These are phyloP conservation scores for Standfussiana lucernea DNA, from an alignment of 2,888 invertebrate genomes.

Conservation along the genomic window DNA sequence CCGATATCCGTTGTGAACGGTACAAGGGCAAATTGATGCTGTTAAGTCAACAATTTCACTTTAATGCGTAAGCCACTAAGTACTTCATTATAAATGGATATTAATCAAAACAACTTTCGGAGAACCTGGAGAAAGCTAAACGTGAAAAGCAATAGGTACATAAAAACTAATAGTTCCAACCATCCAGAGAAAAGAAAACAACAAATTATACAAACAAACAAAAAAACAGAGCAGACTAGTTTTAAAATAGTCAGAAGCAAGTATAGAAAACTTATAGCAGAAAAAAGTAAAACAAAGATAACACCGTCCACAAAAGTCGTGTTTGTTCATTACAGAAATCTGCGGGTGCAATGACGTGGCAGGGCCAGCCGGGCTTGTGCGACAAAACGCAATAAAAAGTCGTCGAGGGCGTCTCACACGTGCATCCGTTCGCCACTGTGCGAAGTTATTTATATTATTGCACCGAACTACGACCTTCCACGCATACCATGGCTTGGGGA, in stretches of 20 bases:
- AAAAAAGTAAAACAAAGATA: slow-evolving; percentile 63
- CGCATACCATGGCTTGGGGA: slow-evolving; percentile 43
- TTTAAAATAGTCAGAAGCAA: background rate
- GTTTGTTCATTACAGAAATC: slow-evolving; percentile 71
- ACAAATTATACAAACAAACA: background rate
- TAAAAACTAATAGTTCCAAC: no score
- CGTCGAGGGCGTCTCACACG: slow-evolving; percentile 85
- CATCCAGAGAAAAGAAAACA: background rate
- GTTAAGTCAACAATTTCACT: slow-evolving; percentile 28
- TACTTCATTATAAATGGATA: slow-evolving; percentile 1
- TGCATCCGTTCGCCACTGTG: slow-evolving; percentile 88
- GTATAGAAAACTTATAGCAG: background rate
- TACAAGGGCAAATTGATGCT: slow-evolving; percentile 44
- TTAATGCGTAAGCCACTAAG: background rate
- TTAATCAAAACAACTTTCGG: background rate
- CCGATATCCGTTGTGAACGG: slow-evolving; percentile 76
- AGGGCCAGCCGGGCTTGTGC: slow-evolving; percentile 47
- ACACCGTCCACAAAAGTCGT: slow-evolving; percentile 51
- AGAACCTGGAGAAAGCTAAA: background rate
- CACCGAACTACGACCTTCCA: slow-evolving; percentile 56
- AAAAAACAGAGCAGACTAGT: background rate
- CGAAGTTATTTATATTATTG: slow-evolving; percentile 85
- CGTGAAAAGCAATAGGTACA: background rate
- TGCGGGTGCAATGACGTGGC: slow-evolving; percentile 72
- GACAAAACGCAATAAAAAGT: slow-evolving; percentile 83